phyloP scores from a whole-genome alignment of 1,140 invertebrate species.

The Drosophila sulfurigaster region DNA sequence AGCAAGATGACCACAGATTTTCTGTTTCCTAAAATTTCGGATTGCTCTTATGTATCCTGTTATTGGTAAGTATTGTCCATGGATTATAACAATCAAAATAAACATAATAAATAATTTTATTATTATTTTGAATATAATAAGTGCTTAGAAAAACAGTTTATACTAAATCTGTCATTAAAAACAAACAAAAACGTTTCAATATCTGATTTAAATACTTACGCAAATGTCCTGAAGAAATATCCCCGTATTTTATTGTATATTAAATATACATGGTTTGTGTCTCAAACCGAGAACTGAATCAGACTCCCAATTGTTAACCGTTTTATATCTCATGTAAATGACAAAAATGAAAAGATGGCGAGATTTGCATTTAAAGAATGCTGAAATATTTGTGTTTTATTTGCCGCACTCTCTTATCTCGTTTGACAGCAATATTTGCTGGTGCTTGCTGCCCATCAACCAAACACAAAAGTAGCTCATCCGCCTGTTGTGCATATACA shows the following conservation, averaged over 20 bases:
- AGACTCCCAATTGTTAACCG: background rate
- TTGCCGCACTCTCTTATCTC: slow-evolving; percentile 3
- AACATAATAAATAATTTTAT: background rate
- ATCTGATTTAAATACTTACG: background rate
- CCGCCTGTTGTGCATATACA: slow-evolving; percentile 12
- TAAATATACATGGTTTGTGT: background rate
- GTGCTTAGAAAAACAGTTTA: too few species aligned
- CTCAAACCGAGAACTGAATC: background rate
- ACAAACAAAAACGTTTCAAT: background rate
- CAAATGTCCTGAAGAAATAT: background rate
- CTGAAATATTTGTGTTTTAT: background rate
- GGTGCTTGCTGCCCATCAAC: background rate
- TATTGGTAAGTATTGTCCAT: slow-evolving; percentile 87
- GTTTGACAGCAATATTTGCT: slow-evolving; percentile 12
- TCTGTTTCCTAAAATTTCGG: slow-evolving; percentile 87
- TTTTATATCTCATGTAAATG: background rate
- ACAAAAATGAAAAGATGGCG: background rate
- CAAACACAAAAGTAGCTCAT: background rate
- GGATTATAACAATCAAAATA: background rate
- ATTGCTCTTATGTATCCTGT: slow-evolving; percentile 89
- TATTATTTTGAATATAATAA: too few species aligned
- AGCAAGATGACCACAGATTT: slow-evolving; percentile 80
- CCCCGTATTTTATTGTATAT: background rate
- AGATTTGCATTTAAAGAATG: slow-evolving; percentile 1
- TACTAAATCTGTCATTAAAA: background rate